These are phyloP conservation scores for Ophion obscuratus DNA, from an alignment of 2,888 invertebrate species.

Conservation along the genomic window DNA sequence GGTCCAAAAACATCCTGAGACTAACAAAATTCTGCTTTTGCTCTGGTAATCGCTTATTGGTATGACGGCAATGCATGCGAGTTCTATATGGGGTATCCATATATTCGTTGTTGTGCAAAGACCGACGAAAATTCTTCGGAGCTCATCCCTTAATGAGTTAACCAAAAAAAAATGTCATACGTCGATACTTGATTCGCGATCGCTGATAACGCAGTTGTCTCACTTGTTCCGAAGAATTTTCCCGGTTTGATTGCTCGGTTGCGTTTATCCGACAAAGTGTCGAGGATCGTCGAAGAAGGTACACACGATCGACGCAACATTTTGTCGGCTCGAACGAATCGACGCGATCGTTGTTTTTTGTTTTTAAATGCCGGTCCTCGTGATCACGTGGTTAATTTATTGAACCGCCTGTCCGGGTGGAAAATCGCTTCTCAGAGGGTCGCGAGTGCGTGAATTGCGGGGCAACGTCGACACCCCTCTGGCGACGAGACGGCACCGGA, in stretches of 20 bases:
- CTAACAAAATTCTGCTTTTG: constrained; percentile 82
- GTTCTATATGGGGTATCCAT: constrained; percentile 54
- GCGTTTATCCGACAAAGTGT: constrained; percentile 41
- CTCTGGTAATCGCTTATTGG: constrained; percentile 84
- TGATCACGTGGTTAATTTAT: constrained; percentile 32
- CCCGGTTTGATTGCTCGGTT: constrained; percentile 29
- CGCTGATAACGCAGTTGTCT: background rate
- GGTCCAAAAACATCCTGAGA: constrained; percentile 61
- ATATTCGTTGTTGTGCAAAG: constrained; percentile 47
- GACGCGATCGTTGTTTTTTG: background rate
- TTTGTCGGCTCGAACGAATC: constrained; percentile 40
- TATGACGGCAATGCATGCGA: constrained; percentile 83
- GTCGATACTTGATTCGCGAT: background rate
- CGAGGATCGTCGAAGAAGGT: background rate
- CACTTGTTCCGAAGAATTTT: constrained; percentile 27
- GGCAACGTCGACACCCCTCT: constrained; percentile 98
- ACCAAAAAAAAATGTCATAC: background rate
- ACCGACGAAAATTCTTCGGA: constrained; percentile 28
- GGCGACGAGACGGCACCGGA: constrained; percentile 99
- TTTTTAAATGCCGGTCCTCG: background rate
- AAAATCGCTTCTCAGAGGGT: constrained; percentile 77
- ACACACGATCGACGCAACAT: background rate
- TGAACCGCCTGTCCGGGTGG: background rate
- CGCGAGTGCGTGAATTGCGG: constrained; percentile 98
- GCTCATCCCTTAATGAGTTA: too few relatives aligned